Percentiles rank a stretch among this genome's conserved stretches.
Conservation (phyloP, 1,140 invertebrate species). For the Hestina assimilis region DNA sequence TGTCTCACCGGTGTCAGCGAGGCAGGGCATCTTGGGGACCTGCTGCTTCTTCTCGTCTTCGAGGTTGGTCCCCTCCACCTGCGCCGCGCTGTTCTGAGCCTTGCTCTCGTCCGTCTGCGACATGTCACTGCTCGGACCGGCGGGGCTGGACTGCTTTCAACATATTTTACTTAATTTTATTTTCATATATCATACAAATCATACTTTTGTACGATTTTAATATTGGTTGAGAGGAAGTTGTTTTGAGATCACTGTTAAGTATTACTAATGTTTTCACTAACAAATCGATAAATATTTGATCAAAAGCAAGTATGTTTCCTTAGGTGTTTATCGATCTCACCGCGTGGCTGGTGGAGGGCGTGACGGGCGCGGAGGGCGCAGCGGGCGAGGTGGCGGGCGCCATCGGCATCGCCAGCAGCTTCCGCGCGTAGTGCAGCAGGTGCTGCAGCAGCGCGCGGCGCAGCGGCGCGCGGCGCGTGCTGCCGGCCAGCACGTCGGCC, state of each 20-base stretch:
- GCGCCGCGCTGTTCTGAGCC: conserved; percentile 79
- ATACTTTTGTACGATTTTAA: no score
- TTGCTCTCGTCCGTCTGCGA: conserved; percentile 90
- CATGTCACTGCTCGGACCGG: conserved; percentile 52
- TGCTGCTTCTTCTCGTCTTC: conserved; percentile 67
- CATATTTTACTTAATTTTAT: no score
- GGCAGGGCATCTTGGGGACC: conserved; percentile 80
- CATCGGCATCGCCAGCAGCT: conserved; percentile 84
- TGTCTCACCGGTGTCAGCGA: conserved; percentile 82
- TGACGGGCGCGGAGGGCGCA: conserved; percentile 15
- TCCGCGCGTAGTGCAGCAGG: conserved; percentile 70
- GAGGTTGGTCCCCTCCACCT: conserved; percentile 67
- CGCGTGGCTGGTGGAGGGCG: neutral
- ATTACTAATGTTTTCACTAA: no score
- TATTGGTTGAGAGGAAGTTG: no score
- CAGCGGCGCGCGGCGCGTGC: conserved; percentile 50
- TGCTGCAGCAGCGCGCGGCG: conserved; percentile 67
- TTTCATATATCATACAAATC: no score
- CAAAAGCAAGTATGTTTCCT: no score
- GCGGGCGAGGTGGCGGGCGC: conserved; percentile 38
- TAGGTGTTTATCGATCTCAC: no score
- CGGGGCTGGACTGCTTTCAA: conserved; percentile 25
- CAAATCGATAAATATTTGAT: no score
- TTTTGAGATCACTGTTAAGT: no score
- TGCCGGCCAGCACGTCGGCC: conserved; percentile 59